A percentile compares a stretch with the other conserved stretches of the same genome.
These are phyloP conservation scores for Spilarctia lutea DNA, from an alignment of 2,888 invertebrate species.

Conservation along the genomic window DNA sequence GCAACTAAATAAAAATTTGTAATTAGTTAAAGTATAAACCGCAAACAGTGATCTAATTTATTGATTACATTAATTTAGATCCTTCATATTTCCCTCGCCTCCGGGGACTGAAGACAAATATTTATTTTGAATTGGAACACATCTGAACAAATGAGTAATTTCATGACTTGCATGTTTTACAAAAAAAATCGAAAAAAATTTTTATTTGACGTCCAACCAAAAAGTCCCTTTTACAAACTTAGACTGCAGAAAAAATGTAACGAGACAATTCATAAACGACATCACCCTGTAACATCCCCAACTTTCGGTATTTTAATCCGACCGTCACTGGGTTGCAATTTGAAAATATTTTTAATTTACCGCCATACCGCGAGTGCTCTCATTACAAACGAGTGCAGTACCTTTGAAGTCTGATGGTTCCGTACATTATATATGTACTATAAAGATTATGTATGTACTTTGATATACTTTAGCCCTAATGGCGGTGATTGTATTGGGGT, in stretches of 20 bases:
- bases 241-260: conserved; percentile 6
- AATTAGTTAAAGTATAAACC: no score
- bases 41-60: no score
- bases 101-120: no score
- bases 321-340: conserved; percentile 58
- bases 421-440: conserved; percentile 38
- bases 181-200: no score
- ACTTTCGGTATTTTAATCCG: conserved; percentile 40
- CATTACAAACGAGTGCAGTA: conserved; percentile 59
- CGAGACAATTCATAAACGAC: conserved; percentile 19
- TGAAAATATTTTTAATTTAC: conserved; percentile 76
- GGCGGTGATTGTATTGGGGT: conserved; percentile 43
- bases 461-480: conserved; percentile 43
- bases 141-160: background rate
- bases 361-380: conserved; percentile 60
- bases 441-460: conserved; percentile 14
- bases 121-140: background rate
- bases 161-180: no score
- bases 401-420: conserved; percentile 67
- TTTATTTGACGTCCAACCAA: background rate
- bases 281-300: conserved; percentile 24
- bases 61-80: no score
- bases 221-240: background rate
- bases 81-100: no score
- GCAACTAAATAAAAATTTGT: no score